Conservation (phyloP, 2,888 invertebrate genomes). For the Mantis religiosa region DNA sequence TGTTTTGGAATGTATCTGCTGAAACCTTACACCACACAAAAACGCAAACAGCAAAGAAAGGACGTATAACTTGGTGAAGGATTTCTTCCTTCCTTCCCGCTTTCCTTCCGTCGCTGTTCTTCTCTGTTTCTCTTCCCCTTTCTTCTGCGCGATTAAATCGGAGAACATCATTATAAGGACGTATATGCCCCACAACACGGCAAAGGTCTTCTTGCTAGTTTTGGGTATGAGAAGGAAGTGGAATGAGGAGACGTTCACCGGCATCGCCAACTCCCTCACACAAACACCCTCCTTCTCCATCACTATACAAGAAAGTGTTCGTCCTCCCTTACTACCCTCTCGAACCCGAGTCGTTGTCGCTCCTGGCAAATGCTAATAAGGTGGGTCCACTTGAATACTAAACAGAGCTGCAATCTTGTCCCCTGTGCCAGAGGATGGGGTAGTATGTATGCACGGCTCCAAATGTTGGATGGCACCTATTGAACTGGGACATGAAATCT, state of each 20-base stretch:
- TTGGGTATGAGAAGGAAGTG: not conserved
- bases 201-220: not conserved
- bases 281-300: not conserved
- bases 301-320: conserved; percentile 3
- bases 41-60: not conserved
- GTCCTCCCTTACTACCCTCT: not conserved
- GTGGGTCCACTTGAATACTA: conserved; percentile 28
- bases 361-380: conserved; percentile 26
- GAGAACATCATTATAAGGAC: conserved; percentile 6
- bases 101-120: not conserved
- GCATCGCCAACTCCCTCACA: not conserved
- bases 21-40: not conserved
- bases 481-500: not conserved
- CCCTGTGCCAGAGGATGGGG: not conserved
- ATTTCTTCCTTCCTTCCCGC: not conserved
- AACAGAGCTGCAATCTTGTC: conserved; percentile 29
- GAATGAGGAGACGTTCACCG: not conserved
- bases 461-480: not conserved
- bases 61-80: not conserved
- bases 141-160: not conserved
- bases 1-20: too few species aligned
- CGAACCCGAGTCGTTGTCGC: not conserved
- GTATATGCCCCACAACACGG: not conserved
- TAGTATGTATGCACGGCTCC: not conserved
- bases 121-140: not conserved